phyloP scores from a whole-genome alignment of 2,888 invertebrate genomes.

The Drosophila dives region DNA sequence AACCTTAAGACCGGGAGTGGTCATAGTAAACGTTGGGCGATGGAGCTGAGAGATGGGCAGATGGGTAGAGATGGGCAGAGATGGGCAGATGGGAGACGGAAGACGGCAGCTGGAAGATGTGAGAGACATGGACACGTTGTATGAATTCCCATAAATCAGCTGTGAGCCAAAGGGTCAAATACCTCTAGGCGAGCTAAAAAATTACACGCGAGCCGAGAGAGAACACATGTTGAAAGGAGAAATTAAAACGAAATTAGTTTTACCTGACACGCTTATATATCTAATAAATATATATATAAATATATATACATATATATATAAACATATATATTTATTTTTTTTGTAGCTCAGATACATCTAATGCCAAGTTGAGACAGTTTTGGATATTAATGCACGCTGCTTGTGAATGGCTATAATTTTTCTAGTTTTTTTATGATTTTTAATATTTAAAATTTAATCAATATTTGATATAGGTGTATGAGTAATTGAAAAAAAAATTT shows the following conservation, averaged over 20 bases:
- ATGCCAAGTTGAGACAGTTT: slow-evolving; percentile 2
- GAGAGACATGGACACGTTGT: slow-evolving; percentile 67
- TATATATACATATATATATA: slow-evolving; percentile 30
- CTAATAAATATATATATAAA: slow-evolving; percentile 26
- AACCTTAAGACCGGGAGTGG: slow-evolving; percentile 30
- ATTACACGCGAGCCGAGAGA: slow-evolving; percentile 67
- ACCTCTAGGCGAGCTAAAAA: slow-evolving; percentile 70
- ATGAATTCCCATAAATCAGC: slow-evolving; percentile 81
- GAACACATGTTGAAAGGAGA: slow-evolving; percentile 77
- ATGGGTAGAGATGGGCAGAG: slow-evolving; percentile 12
- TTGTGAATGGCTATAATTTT: background rate
- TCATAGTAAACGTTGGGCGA: slow-evolving; percentile 16
- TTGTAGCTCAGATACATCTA: slow-evolving; percentile 8
- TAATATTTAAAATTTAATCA: background rate
- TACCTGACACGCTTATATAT: slow-evolving; percentile 58
- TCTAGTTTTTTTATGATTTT: background rate
- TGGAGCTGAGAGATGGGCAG: slow-evolving; percentile 22
- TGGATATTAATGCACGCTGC: slow-evolving; percentile 1
- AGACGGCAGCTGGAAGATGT: slow-evolving; percentile 16
- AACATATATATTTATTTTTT: slow-evolving; percentile 9
- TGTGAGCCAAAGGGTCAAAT: slow-evolving; percentile 80
- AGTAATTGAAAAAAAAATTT: no score
- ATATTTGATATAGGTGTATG: background rate
- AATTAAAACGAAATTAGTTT: slow-evolving; percentile 78
- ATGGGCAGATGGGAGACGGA: slow-evolving; percentile 16